Evolutionary conservation across 2,797 vertebrate species (phyloP).

Genomic region (Tragopan temminckii): DNA sequence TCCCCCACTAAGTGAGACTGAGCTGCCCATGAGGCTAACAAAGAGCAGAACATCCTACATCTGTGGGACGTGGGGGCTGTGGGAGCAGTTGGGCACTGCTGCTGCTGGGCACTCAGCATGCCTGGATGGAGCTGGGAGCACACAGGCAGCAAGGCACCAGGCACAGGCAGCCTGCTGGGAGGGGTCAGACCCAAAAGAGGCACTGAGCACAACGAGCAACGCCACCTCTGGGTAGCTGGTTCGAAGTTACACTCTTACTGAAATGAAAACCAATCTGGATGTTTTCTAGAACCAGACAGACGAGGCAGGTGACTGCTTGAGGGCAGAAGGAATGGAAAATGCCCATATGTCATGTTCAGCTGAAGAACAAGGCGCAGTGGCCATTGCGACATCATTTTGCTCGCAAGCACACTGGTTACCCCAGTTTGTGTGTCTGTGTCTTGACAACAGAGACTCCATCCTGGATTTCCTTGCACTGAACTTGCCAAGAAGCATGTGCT

Average conservation of each 20-base stretch:
- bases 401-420: neutral
- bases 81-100: neutral
- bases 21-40: neutral
- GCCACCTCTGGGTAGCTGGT: neutral
- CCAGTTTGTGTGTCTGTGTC: accelerated
- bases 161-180: accelerated
- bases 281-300: neutral
- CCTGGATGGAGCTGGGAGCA: neutral
- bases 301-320: neutral
- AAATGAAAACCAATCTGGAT: neutral
- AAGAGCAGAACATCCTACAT: neutral
- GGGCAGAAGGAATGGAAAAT: neutral
- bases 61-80: neutral
- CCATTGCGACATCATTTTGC: neutral
- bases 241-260: neutral
- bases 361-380: neutral
- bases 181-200: neutral
- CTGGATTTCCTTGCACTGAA: accelerated
- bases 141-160: neutral
- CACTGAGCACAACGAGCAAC: neutral
- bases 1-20: neutral
- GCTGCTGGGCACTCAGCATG: neutral
- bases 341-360: accelerated
- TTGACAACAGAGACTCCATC: neutral
- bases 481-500: neutral